Evolutionary conservation across 2,797 vertebrate genomes (phyloP), one percentile per base, ranked within the genome.

Genomic region (Craterocephalus amniculus): DNA sequence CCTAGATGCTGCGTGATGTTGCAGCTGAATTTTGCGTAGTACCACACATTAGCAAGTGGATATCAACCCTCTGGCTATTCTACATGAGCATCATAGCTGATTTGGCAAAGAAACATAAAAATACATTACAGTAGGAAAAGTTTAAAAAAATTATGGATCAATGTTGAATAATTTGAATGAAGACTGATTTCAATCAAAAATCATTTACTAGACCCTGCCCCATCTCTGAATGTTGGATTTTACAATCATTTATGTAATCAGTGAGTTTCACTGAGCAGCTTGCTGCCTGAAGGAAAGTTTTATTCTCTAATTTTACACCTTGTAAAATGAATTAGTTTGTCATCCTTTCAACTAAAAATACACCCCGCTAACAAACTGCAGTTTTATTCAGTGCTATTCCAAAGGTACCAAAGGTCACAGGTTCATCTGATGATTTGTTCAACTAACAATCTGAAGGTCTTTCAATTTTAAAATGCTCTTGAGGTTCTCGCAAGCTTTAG

Each of bases 261-360:
- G 16, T 16, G 38, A 14, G 43, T 58, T 29, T 4, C 24, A 43
- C 10, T 4, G 24, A 14, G 35, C 45, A 9, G 58, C 0, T 27
- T 0, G 1, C 43, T 43, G 65, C 11, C 12, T 71, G 38, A 40
- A 16, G 14, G 4, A 18, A 18, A 24, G 12, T 18, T 49, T n/a
- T 57, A 12, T 63, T 70, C 36, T 52, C n/a, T 22, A n/a, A 9
- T 22, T 40, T 74, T 22, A 12, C 27, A 14, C 34, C 62, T 49
- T 27, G 57, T 2, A 16, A 58, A 63, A 58, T 51, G 43, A 49
- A 63, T 51, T 0, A 58, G 26, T 2, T 74, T 63, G 10, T 26
- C 26, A 36, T 32, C 34, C 63, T 34, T 24, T 0, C 43, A 63
- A 35, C 34, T 14, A 74, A 63, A 27, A 74, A 58, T 26, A 35